Base-by-base conservation (phyloP, 2,113 vertebrate species). In the Aspidoscelis tigris region DNA sequence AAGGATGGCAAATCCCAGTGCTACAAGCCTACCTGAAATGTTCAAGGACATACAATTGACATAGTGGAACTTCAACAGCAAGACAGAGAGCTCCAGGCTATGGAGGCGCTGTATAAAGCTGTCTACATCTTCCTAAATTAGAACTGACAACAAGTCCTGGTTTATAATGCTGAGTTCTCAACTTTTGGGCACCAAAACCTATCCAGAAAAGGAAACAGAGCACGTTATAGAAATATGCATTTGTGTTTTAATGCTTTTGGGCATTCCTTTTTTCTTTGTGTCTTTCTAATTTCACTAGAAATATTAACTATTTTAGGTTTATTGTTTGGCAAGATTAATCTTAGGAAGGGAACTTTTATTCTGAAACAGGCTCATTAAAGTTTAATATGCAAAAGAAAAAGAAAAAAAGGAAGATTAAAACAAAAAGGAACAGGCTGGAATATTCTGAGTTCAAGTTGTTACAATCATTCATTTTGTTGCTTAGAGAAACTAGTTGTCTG, bases 31-130 rank as follows among this genome's bases (percentile, higher is more conserved):
- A 95, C 95, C 96, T 95, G 95, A 93, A 94, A 92, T 93, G 91
- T 96, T 97, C 96, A 96, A 97, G 97, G 96, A 95, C 96, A 94
- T 80, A 85, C 90, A 89, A 89, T 92, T 95, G 95, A 95, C 93
- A 95, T 87, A 91, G 86, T 91, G 90, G 92, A 90, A 91, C 90
- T 95, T 93, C 89, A 89, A 89, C 89, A 93, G 93, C 88, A 94
- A 95, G 93, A 95, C 81, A 94, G 94, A 95, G 92, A 84, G 96
- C 97, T 97, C 93, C 90, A 92, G 96, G 97, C 96, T 95, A 97
- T 92, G 94, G 89, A 94, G 86, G 92, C 93, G 93, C 93, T 93
- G 92, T 93, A 94, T 93, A 92, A 92, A 94, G 93, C 89, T 92
- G 94, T 95, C 94, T 94, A 86, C 92, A 80, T 96, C 93, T 90